Evolutionary conservation across 2,797 vertebrate genomes (phyloP).

Genomic region (Smutsia gigantea): DNA sequence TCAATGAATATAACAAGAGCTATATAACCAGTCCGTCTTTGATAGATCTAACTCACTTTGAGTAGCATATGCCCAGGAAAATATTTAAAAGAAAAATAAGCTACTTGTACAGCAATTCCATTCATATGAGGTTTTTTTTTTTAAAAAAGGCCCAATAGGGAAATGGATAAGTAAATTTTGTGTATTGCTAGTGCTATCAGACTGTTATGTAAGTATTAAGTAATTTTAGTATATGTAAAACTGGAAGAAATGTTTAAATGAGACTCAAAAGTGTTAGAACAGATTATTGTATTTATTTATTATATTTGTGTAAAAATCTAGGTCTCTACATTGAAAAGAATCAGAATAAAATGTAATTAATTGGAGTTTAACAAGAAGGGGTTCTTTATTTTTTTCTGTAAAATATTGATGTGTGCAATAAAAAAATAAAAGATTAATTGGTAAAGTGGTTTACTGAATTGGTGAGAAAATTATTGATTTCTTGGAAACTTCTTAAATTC

Average conservation of each 20-base stretch:
- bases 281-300: conserved; percentile 10
- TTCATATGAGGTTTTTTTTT: background rate
- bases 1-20: background rate
- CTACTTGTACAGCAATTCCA: background rate
- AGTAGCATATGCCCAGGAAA: conserved; percentile 8
- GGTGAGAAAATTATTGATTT: conserved; percentile 49
- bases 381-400: conserved; percentile 57
- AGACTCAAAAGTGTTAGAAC: conserved; percentile 47
- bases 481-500: conserved; percentile 24
- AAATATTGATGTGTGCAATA: conserved; percentile 54
- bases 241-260: background rate
- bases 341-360: conserved; percentile 30
- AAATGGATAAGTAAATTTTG: conserved; percentile 38
- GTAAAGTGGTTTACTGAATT: conserved; percentile 34
- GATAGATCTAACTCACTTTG: conserved; percentile 1
- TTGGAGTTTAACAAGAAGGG: conserved; percentile 34
- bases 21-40: background rate
- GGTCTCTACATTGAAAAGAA: background rate
- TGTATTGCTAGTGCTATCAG: conserved; percentile 25
- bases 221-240: conserved; percentile 29
- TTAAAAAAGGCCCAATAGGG: background rate
- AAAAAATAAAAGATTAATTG: conserved; percentile 66
- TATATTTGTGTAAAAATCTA: conserved; percentile 48
- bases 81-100: conserved; percentile 23
- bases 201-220: conserved; percentile 4